Percentiles rank a stretch among this genome's conserved stretches.
Conservation (phyloP, 2,113 vertebrate species). For the Pholis gunnellus region DNA sequence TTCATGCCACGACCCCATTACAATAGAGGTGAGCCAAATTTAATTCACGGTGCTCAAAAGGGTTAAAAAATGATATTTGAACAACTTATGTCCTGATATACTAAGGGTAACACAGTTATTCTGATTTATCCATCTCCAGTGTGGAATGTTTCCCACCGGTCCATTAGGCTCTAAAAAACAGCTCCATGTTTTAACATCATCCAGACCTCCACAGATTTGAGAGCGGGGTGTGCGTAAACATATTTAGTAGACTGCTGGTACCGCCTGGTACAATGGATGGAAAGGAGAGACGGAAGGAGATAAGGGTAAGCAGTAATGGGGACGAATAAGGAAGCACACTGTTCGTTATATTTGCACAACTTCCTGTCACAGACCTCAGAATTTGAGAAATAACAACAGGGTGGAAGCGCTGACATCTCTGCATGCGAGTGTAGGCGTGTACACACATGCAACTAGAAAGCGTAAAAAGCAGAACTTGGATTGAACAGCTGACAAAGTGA, state of each 20-base stretch:
- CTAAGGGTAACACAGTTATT: not conserved
- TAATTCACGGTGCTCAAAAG: not conserved
- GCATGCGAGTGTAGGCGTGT: not conserved
- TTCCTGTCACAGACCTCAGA: constrained; percentile 67
- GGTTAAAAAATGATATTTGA: not conserved
- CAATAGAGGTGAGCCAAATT: not conserved
- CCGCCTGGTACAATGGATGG: constrained; percentile 64
- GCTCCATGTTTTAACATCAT: constrained; percentile 18
- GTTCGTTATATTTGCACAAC: constrained; percentile 74
- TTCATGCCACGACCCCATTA: not conserved
- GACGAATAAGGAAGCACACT: constrained; percentile 68
- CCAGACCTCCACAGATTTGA: not conserved
- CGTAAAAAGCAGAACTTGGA: constrained; percentile 21
- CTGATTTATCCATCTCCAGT: not conserved
- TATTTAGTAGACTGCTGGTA: constrained; percentile 56
- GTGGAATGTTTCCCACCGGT: constrained; percentile 11
- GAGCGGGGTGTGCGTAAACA: constrained; percentile 19
- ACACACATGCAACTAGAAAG: not conserved
- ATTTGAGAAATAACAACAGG: constrained; percentile 67
- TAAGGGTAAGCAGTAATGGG: constrained; percentile 58
- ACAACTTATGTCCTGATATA: not conserved
- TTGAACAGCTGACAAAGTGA: constrained; percentile 23
- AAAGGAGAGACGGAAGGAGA: constrained; percentile 58
- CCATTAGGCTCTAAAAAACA: constrained; percentile 15
- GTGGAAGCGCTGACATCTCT: constrained; percentile 25